These are phyloP conservation scores for Stenoptilia bipunctidactyla DNA, from an alignment of 2,888 invertebrate genomes.

Conservation along the genomic window DNA sequence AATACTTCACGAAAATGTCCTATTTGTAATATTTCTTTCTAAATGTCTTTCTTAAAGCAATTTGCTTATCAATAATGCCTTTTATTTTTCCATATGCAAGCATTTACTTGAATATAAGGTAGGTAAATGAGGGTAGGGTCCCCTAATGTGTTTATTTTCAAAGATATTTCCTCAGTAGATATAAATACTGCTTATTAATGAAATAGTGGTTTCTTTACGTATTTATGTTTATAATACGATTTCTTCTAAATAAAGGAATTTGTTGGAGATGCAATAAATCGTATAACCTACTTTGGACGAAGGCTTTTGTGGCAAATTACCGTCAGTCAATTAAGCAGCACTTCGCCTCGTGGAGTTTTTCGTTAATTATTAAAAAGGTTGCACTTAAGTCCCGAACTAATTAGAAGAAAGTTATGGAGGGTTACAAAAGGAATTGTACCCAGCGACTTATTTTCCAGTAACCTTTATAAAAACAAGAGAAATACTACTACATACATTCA, in stretches of 20 bases:
- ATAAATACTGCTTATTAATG: too few relatives aligned
- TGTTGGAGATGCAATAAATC: too few relatives aligned
- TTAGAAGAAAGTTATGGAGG: conserved; percentile 1
- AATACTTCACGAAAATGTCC: conserved; percentile 9
- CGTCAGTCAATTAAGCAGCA: conserved; percentile 68
- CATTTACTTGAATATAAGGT: too few relatives aligned
- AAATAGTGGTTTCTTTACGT: too few relatives aligned
- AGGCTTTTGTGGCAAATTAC: conserved; percentile 66
- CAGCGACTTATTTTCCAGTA: neutral
- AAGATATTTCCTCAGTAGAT: too few relatives aligned
- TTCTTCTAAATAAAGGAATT: too few relatives aligned
- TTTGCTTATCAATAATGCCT: conserved; percentile 16
- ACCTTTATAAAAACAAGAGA: too few relatives aligned
- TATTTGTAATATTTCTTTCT: conserved; percentile 7
- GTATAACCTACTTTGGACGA: conserved; percentile 10
- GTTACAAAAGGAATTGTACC: neutral
- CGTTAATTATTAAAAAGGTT: conserved; percentile 68
- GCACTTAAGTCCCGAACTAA: conserved; percentile 37
- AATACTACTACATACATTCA: too few relatives aligned
- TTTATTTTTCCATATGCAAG: conserved; percentile 25
- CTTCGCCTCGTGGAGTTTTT: conserved; percentile 48
- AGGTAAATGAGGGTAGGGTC: too few relatives aligned
- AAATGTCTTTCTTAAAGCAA: conserved; percentile 1
- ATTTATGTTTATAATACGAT: too few relatives aligned
- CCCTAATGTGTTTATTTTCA: too few relatives aligned